Base-by-base conservation (phyloP, 1,140 invertebrate genomes). In the Himalopsyche phryganea region DNA sequence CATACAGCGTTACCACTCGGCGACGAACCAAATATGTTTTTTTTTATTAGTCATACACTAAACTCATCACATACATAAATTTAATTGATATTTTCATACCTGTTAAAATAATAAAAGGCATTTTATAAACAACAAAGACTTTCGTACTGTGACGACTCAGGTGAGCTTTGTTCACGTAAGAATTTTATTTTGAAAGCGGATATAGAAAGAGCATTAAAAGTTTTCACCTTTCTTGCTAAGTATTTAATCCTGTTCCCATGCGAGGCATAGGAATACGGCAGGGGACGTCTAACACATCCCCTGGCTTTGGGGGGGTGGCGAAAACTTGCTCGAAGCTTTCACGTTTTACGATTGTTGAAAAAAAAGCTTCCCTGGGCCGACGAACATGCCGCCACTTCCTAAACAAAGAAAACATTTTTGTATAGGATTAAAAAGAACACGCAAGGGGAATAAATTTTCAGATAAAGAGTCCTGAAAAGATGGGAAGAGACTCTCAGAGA, bases 231-330 rank as follows among this genome's bases (percentile, higher is more conserved):
- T 50, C 28, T 19, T 51, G 49, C 60, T 56, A 47, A 61, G 53
- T 57, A 61, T 61, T 61, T 61, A 61, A 61, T 61, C 60, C 53
- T 55, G 53, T 52, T 57, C 60, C 45, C 58, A 41, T 46, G 58
- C 52, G 51, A 60, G 51, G 44, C 53, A 42, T 49, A 44, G 44
- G 53, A 40, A 41, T 38, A 36, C 17, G 18, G 41, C 45, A 36
- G 33, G 50, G 44, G 19, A 20, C 51, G 23, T 5, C 23, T 28
- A 28, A 28, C 23, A 28, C 23, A 28, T 28, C 45, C 50, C 28
- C 32, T 38, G 47, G 50, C 41, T 54, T 46, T 19, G 51, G 42
- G 46, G 48, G 20, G n/a, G 38, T 5, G 38, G 38, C 38, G 38
- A 15, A 53, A 54, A 60, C 44, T 52, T 50, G 50, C 44, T 23